Percentiles rank a stretch among this genome's conserved stretches.
Evolutionary conservation across 2,888 invertebrate genomes (phyloP).

Genomic region (Ectemnius continuus): DNA sequence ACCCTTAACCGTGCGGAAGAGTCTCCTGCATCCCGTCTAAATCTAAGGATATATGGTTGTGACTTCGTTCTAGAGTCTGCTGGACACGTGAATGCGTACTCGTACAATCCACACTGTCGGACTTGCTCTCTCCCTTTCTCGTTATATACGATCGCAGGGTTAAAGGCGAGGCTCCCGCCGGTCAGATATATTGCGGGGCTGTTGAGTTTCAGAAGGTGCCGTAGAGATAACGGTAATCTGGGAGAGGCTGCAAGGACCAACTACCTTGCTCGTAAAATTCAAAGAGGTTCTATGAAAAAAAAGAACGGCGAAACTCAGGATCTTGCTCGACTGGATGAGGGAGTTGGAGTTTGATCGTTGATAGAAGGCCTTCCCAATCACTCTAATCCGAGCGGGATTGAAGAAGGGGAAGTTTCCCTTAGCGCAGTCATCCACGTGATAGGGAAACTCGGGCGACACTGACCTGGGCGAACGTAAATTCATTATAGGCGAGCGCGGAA

Average conservation of each 20-base stretch:
- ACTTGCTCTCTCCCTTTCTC: slow-evolving; percentile 24
- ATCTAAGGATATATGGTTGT: no score
- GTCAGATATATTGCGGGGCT: slow-evolving; percentile 61
- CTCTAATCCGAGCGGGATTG: neutral
- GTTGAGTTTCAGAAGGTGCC: slow-evolving; percentile 57
- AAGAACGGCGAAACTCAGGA: neutral
- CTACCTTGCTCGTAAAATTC: slow-evolving; percentile 43
- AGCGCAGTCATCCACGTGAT: no score
- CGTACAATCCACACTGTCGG: neutral
- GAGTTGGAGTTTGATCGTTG: slow-evolving; percentile 1
- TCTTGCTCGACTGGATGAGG: neutral
- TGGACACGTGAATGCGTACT: neutral
- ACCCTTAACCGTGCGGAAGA: slow-evolving; percentile 59
- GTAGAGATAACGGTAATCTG: slow-evolving; percentile 64
- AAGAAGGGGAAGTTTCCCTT: no score
- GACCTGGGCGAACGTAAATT: no score
- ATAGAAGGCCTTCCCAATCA: neutral
- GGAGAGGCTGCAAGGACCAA: slow-evolving; percentile 32
- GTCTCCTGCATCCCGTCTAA: slow-evolving; percentile 21
- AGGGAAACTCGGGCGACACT: no score
- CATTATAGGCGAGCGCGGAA: no score
- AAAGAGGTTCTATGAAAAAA: slow-evolving; percentile 40
- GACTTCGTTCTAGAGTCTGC: no score
- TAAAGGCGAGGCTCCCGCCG: slow-evolving; percentile 59
- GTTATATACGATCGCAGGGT: slow-evolving; percentile 62